phyloP scores from a whole-genome alignment of 1,140 invertebrate species.

The Tetraneura akinire region DNA sequence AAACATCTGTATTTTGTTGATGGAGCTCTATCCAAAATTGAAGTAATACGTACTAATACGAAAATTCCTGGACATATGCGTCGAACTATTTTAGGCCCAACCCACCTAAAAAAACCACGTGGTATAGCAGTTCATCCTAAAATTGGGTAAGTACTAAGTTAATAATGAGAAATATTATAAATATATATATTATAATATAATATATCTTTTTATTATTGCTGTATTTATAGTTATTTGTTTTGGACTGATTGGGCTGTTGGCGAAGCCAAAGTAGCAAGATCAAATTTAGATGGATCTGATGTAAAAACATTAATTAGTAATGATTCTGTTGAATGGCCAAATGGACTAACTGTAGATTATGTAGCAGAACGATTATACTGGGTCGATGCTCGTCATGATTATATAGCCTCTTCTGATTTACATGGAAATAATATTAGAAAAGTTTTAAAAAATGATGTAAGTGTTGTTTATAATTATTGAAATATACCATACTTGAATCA shows the following conservation, averaged over 20 bases:
- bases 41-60: constrained; percentile 75
- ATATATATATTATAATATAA: background rate
- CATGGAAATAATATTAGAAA: constrained; percentile 77
- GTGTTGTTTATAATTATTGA: background rate
- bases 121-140: constrained; percentile 86
- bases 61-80: constrained; percentile 71
- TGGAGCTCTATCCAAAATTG: constrained; percentile 73
- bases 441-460: constrained; percentile 68
- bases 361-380: constrained; percentile 81
- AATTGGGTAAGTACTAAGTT: constrained; percentile 66
- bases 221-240: constrained; percentile 69
- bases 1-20: constrained; percentile 92
- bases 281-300: constrained; percentile 82
- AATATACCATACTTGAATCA: background rate
- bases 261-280: constrained; percentile 77
- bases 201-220: too few relatives aligned
- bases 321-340: constrained; percentile 74
- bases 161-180: too few relatives aligned
- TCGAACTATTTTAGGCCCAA: constrained; percentile 72
- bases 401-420: constrained; percentile 81
- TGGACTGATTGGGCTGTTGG: constrained; percentile 90
- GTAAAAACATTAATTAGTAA: constrained; percentile 71
- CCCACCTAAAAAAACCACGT: constrained; percentile 75
- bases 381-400: constrained; percentile 83
- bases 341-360: constrained; percentile 83